phyloP scores from a whole-genome alignment of 2,888 invertebrate species.

The Spodoptera littoralis region DNA sequence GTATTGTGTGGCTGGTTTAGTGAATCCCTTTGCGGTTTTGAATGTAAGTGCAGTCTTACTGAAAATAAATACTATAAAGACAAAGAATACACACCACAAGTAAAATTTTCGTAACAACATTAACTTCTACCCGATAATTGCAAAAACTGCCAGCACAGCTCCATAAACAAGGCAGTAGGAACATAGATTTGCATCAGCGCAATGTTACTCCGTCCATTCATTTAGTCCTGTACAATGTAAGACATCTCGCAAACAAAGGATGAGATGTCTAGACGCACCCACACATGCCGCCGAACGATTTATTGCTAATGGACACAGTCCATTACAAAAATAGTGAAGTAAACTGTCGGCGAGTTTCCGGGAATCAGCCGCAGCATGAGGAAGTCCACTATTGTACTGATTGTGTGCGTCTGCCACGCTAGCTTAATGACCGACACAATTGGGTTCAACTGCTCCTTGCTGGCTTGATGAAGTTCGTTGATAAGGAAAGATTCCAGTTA shows the following conservation, averaged over 20 bases:
- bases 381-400: constrained; percentile 51
- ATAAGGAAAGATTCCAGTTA: constrained; percentile 36
- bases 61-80: not conserved
- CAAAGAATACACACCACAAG: not conserved
- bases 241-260: constrained; percentile 55
- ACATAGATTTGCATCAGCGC: constrained; percentile 53
- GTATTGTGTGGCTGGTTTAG: no score
- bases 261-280: constrained; percentile 55
- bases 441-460: constrained; percentile 54
- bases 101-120: not conserved
- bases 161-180: constrained; percentile 37
- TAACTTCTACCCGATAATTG: not conserved
- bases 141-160: constrained; percentile 30
- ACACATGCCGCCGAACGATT: constrained; percentile 61
- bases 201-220: constrained; percentile 43
- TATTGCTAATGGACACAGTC: constrained; percentile 78
- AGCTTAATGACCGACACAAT: constrained; percentile 60
- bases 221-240: constrained; percentile 35
- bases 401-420: constrained; percentile 50
- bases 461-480: constrained; percentile 45
- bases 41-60: no score
- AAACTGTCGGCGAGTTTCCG: constrained; percentile 61
- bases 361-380: constrained; percentile 49
- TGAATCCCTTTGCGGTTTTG: no score
- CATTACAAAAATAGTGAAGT: constrained; percentile 77